These are phyloP conservation scores for Diploscapter pachys DNA, from an alignment of 1,140 invertebrate genomes.

Conservation along the genomic window DNA sequence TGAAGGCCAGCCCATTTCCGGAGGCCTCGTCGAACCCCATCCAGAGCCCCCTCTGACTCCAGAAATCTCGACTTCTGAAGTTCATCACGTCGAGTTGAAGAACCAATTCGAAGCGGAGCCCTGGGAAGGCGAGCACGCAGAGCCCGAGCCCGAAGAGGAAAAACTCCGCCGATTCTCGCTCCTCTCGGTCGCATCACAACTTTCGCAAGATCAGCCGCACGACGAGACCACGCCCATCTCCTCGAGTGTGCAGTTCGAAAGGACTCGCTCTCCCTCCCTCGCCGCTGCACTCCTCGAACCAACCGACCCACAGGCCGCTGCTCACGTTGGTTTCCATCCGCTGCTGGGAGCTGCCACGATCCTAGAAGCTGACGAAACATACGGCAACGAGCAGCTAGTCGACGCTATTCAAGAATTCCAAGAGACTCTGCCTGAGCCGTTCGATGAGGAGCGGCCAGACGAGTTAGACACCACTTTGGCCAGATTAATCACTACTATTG, in stretches of 20 bases:
- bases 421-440: slow-evolving; percentile 2
- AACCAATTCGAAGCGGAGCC: slow-evolving; percentile 39
- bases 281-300: slow-evolving; percentile 35
- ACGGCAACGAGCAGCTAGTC: neutral
- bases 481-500: slow-evolving; percentile 34
- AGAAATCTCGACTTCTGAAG: slow-evolving; percentile 9
- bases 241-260: slow-evolving; percentile 31
- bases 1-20: slow-evolving; percentile 32
- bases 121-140: slow-evolving; percentile 41
- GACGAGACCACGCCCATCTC: slow-evolving; percentile 35
- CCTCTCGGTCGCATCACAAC: slow-evolving; percentile 1
- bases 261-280: slow-evolving; percentile 34
- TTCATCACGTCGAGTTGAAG: slow-evolving; percentile 29
- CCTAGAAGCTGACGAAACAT: slow-evolving; percentile 32
- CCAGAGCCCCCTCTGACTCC: slow-evolving; percentile 5
- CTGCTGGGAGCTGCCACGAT: slow-evolving; percentile 15
- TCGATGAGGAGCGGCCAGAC: slow-evolving; percentile 14
- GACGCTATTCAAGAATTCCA: neutral
- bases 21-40: slow-evolving; percentile 18
- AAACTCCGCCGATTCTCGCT: slow-evolving; percentile 10
- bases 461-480: slow-evolving; percentile 25
- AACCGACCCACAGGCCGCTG: slow-evolving; percentile 21
- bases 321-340: slow-evolving; percentile 33
- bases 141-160: slow-evolving; percentile 27
- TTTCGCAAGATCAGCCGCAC: slow-evolving; percentile 1